phyloP scores from a whole-genome alignment of 2,797 vertebrate species.

The Huso huso region DNA sequence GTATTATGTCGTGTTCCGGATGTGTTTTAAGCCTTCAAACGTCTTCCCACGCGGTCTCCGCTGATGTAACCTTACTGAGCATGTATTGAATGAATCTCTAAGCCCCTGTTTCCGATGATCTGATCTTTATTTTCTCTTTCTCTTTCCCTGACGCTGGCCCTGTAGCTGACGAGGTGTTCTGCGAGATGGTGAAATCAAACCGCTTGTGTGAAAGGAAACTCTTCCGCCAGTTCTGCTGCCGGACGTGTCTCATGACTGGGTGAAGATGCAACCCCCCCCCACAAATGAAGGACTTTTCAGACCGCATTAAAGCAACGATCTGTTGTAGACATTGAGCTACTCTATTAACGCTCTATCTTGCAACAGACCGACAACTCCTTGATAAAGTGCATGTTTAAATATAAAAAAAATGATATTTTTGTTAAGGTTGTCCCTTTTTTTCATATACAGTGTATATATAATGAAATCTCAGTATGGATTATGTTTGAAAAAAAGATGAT shows the following conservation, averaged over 20 bases:
- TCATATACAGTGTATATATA: slow-evolving; percentile 31
- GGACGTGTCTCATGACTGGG: slow-evolving; percentile 76
- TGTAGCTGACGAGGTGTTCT: slow-evolving; percentile 80
- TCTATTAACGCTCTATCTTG: not conserved
- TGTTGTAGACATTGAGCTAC: no score
- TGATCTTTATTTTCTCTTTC: slow-evolving; percentile 20
- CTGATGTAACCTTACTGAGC: no score
- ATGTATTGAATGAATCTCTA: no score
- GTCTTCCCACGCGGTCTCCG: no score
- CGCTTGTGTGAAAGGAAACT: slow-evolving; percentile 83
- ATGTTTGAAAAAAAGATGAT: no score
- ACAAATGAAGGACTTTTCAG: no score
- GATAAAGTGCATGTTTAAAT: slow-evolving; percentile 26
- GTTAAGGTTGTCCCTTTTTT: slow-evolving; percentile 31
- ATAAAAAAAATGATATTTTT: slow-evolving; percentile 32
- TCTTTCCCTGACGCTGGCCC: slow-evolving; percentile 20
- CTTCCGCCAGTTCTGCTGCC: slow-evolving; percentile 84
- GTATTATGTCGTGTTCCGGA: no score
- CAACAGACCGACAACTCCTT: slow-evolving; percentile 15
- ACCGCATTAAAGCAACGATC: no score
- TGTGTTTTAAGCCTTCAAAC: no score
- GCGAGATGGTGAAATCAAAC: slow-evolving; percentile 87
- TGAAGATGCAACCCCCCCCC: slow-evolving; percentile 36
- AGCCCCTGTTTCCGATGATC: no score
- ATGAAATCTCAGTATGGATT: slow-evolving; percentile 12